These are phyloP conservation scores for Siphamia tubifer DNA, from an alignment of 2,113 vertebrate genomes.

Conservation along the genomic window DNA sequence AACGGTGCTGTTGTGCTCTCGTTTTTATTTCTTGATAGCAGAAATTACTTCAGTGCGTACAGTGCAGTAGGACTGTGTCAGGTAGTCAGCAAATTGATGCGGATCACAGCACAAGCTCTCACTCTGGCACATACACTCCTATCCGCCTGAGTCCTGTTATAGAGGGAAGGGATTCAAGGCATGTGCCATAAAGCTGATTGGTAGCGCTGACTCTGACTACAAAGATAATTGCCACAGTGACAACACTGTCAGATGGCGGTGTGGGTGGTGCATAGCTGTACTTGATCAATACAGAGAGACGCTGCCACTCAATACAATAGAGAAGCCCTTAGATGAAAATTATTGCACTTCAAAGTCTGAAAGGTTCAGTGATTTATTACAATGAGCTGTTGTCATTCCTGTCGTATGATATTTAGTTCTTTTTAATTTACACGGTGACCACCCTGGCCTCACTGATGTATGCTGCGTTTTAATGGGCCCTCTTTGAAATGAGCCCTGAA, in stretches of 20 bases:
- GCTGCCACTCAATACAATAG: slow-evolving; percentile 61
- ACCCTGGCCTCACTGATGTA: slow-evolving; percentile 36
- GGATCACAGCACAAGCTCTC: slow-evolving; percentile 10
- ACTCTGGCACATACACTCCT: slow-evolving; percentile 30
- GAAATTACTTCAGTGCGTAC: slow-evolving; percentile 14
- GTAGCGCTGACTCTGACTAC: slow-evolving; percentile 56
- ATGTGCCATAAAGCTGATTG: slow-evolving; percentile 62
- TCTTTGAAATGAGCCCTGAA: slow-evolving; percentile 29
- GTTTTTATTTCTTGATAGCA: neutral
- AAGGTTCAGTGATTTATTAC: slow-evolving; percentile 60
- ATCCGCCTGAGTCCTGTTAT: neutral
- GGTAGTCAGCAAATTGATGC: slow-evolving; percentile 33
- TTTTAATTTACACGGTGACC: slow-evolving; percentile 57
- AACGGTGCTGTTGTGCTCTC: neutral
- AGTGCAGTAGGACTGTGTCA: neutral
- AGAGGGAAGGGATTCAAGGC: slow-evolving; percentile 38
- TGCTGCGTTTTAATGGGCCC: slow-evolving; percentile 34
- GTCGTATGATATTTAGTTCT: slow-evolving; percentile 49
- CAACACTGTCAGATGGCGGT: slow-evolving; percentile 56
- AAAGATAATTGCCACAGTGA: slow-evolving; percentile 64
- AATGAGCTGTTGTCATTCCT: slow-evolving; percentile 57
- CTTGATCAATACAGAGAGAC: slow-evolving; percentile 60
- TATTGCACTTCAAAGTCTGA: slow-evolving; percentile 58
- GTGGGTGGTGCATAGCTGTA: slow-evolving; percentile 50
- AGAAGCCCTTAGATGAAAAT: slow-evolving; percentile 59